A percentile compares a stretch with the other conserved stretches of the same genome.
These are phyloP conservation scores for Sebastes taczanowskii DNA, from an alignment of 2,797 vertebrate species.

Conservation along the genomic window DNA sequence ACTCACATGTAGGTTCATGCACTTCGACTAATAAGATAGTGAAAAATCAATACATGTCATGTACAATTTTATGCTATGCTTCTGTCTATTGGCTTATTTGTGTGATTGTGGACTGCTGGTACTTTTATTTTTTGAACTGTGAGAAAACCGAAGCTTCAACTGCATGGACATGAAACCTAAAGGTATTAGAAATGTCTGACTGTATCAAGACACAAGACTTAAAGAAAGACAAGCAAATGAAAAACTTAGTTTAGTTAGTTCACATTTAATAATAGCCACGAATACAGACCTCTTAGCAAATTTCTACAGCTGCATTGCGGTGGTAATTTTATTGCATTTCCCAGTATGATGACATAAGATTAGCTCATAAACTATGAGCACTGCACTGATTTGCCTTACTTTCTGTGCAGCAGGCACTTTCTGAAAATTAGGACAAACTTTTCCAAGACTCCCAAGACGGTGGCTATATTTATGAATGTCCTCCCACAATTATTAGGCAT, in stretches of 20 bases:
- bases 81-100: not conserved
- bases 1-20: not conserved
- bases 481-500: not conserved
- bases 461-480: not conserved
- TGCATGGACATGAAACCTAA: not conserved
- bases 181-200: not conserved
- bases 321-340: not conserved
- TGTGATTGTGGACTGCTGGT: not conserved
- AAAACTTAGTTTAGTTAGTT: not conserved
- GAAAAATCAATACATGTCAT: not conserved
- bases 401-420: not conserved
- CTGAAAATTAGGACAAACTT: not conserved
- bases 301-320: not conserved
- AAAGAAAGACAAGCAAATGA: not conserved
- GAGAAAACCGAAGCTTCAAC: not conserved
- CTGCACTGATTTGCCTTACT: not conserved
- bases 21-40: not conserved
- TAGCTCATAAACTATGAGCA: not conserved
- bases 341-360: not conserved
- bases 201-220: not conserved
- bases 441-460: not conserved
- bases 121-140: not conserved
- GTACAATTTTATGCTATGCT: not conserved
- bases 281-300: not conserved
- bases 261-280: not conserved